phyloP scores from a whole-genome alignment of 2,888 invertebrate species.

The Tenthredo livida region DNA sequence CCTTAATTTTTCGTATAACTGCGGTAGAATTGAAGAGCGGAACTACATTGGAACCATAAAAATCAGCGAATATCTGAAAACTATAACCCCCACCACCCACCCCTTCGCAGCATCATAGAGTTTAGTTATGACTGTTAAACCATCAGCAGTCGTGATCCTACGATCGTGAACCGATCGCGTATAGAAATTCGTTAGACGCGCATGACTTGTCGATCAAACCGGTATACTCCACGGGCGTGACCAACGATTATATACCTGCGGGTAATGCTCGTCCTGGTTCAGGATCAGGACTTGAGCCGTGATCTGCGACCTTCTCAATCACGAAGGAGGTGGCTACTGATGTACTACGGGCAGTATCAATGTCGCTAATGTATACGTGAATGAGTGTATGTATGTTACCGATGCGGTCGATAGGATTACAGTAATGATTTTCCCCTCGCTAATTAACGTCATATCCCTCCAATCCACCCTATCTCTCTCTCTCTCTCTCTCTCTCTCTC shows the following conservation, averaged over 20 bases:
- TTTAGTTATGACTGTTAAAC: constrained; percentile 33
- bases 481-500: constrained; percentile 40
- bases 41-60: not conserved
- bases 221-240: constrained; percentile 35
- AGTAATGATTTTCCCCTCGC: constrained; percentile 59
- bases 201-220: constrained; percentile 52
- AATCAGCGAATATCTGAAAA: not conserved
- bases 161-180: constrained; percentile 32
- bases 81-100: not conserved
- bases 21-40: not conserved
- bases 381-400: not conserved
- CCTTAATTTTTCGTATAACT: not conserved
- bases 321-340: constrained; percentile 1
- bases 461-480: constrained; percentile 37
- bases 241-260: constrained; percentile 19
- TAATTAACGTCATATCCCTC: constrained; percentile 55
- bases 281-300: constrained; percentile 11
- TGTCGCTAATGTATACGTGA: not conserved
- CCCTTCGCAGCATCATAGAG: not conserved
- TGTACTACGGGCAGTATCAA: not conserved
- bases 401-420: constrained; percentile 43
- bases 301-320: constrained; percentile 40
- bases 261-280: constrained; percentile 34
- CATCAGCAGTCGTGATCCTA: constrained; percentile 21
- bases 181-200: constrained; percentile 54